Percentiles rank a stretch among this genome's conserved stretches.
Conservation (phyloP, 30 jellyfish, hydroid and myxozoan genomes). For the Clytia hemisphaerica region DNA sequence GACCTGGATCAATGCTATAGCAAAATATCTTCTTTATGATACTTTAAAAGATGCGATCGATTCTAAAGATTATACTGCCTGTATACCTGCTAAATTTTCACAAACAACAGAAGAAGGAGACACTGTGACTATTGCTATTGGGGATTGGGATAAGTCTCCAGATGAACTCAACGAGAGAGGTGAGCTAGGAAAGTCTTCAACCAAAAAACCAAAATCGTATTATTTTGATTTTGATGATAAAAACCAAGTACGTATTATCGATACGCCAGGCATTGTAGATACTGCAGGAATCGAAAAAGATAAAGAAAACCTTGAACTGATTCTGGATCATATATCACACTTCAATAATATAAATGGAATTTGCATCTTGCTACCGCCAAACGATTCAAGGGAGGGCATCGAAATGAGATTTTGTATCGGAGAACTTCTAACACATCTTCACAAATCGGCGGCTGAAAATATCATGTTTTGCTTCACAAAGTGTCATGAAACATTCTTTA, state of each 20-base stretch:
- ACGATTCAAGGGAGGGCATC: conserved; percentile 40
- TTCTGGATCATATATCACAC: conserved; percentile 50
- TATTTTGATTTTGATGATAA: conserved; percentile 36
- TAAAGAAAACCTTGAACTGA: conserved; percentile 48
- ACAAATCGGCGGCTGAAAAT: conserved; percentile 57
- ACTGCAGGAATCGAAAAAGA: conserved; percentile 63
- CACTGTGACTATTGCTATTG: conserved; percentile 18
- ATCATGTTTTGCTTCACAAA: conserved; percentile 55
- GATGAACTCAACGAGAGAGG: conserved; percentile 32
- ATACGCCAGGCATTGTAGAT: conserved; percentile 66
- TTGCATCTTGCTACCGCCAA: conserved; percentile 46
- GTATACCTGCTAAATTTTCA: conserved; percentile 43
- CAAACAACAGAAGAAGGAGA: conserved; percentile 52
- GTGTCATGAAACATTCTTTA: conserved; percentile 51
- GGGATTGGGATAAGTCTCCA: background rate
- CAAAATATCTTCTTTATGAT: background rate
- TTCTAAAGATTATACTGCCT: conserved; percentile 25
- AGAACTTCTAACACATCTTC: conserved; percentile 56
- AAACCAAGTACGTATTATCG: conserved; percentile 33
- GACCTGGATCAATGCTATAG: background rate
- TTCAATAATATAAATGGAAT: conserved; percentile 56
- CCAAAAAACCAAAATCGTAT: conserved; percentile 58
- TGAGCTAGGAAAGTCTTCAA: conserved; percentile 50
- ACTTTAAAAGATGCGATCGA: conserved; percentile 21
- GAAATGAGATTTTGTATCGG: conserved; percentile 51